phyloP scores from a whole-genome alignment of 2,113 vertebrate genomes.

The Anguilla japonica region DNA sequence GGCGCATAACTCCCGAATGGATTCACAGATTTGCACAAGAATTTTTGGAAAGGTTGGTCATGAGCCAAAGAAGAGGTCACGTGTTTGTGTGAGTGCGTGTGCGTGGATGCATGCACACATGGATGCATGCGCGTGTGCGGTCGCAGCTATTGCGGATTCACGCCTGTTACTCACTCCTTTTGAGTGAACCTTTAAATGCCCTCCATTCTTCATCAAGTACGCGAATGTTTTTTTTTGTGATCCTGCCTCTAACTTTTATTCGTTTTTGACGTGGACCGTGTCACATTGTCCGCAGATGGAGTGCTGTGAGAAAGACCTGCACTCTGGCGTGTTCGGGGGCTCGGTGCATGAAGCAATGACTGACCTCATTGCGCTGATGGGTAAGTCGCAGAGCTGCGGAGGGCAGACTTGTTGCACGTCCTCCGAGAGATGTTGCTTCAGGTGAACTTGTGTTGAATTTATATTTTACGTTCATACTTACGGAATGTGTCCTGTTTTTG shows the following conservation, averaged over 20 bases:
- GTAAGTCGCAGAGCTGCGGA: slow-evolving; percentile 61
- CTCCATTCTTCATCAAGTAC: neutral
- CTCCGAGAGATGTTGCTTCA: neutral
- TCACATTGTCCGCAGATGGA: slow-evolving; percentile 66
- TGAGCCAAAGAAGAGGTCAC: too few relatives aligned
- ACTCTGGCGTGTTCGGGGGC: slow-evolving; percentile 94
- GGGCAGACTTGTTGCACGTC: neutral
- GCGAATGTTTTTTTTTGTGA: neutral
- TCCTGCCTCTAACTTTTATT: neutral
- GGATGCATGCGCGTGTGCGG: too few relatives aligned
- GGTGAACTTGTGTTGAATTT: neutral
- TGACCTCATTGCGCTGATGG: slow-evolving; percentile 87
- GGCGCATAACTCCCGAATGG: too few relatives aligned
- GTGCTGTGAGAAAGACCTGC: slow-evolving; percentile 83
- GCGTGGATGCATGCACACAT: too few relatives aligned
- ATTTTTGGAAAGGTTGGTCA: too few relatives aligned
- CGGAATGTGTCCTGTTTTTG: too few relatives aligned
- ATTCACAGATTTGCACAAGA: too few relatives aligned
- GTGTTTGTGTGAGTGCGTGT: too few relatives aligned
- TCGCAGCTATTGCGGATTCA: too few relatives aligned
- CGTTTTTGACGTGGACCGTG: neutral
- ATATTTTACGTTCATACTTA: too few relatives aligned
- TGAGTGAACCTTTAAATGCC: neutral
- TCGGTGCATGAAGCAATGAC: slow-evolving; percentile 95
- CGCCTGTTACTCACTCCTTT: neutral